Evolutionary conservation across 1,140 invertebrate species (phyloP).

Genomic region (Hirudo medicinalis): DNA sequence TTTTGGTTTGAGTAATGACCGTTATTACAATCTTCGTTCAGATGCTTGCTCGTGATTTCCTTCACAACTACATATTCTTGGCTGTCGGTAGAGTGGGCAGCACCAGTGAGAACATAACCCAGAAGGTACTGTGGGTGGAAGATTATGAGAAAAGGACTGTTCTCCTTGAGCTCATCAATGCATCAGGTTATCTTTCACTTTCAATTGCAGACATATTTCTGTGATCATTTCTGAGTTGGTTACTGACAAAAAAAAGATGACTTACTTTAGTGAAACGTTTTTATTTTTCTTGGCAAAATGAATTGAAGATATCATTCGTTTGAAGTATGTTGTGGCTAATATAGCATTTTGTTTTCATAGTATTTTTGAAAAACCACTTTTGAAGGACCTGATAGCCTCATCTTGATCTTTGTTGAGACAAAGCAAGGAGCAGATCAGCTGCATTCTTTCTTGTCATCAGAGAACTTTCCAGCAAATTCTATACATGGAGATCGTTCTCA

Average conservation of each 20-base stretch:
- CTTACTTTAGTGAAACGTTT: too few relatives aligned
- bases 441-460: slow-evolving; percentile 71
- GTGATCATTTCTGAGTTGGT: too few relatives aligned
- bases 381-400: slow-evolving; percentile 47
- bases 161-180: slow-evolving; percentile 77
- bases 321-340: too few relatives aligned
- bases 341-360: too few relatives aligned
- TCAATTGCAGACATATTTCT: too few relatives aligned
- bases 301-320: too few relatives aligned
- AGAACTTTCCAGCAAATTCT: slow-evolving; percentile 86
- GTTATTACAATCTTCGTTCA: slow-evolving; percentile 30
- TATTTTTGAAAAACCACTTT: too few relatives aligned
- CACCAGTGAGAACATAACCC: slow-evolving; percentile 97
- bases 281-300: too few relatives aligned
- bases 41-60: slow-evolving; percentile 88
- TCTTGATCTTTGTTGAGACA: slow-evolving; percentile 93
- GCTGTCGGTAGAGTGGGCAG: slow-evolving; percentile 96
- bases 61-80: slow-evolving; percentile 96
- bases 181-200: slow-evolving; percentile 27
- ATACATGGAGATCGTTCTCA: slow-evolving; percentile 96
- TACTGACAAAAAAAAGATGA: too few relatives aligned
- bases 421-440: slow-evolving; percentile 93
- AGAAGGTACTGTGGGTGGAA: slow-evolving; percentile 86
- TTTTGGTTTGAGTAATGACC: too few relatives aligned
- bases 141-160: slow-evolving; percentile 81